Evolutionary conservation across 2,888 invertebrate genomes (phyloP), one percentile per base, ranked within the genome.

Genomic region (Drosophila testacea): DNA sequence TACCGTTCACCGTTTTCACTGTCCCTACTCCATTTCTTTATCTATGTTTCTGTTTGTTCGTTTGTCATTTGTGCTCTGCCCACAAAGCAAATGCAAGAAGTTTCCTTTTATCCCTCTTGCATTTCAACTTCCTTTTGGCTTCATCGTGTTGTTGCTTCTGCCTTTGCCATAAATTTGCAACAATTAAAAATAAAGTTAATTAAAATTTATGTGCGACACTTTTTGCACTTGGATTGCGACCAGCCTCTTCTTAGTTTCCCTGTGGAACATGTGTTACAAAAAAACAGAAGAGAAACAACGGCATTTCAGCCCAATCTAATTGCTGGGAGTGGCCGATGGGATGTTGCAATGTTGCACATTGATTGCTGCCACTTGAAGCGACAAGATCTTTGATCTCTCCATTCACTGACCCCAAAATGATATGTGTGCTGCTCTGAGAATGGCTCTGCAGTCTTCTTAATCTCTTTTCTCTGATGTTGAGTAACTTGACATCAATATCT

Each of bases 201-300:
- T 90, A 81, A 90, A 90, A 90, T 90, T 90, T 90, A 90, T 90
- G 90, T 83, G 84, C 83, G 90, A 90, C 90, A 90, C 77, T 83
- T 90, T 69, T 83, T 87, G 82, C 78, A 76, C 82, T 77, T 74
- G 67, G 77, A 73, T 74, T 67, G 73, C 69, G 72, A 62, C 72
- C 74, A 80, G 68, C 80, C 68, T 42, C 51, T 44, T 22, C 6
- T 30, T 9, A 9, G 6, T 6, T 4, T 16, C 11, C 36, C 36
- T 16, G 6, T 36, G 27, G 63, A 63, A 64, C 77, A 77, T 66
- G 70, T 79, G 65, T 71, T 44, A n/a, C 69, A 75, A 69, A 69
- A 77, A 42, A 51, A 30, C 28, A 28, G 3, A 51, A 13, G 30
- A 22, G n/a, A 34, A 54, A 22, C 10, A 46, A 57, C 42, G 27